A percentile compares a stretch with the other conserved stretches of the same genome.
Evolutionary conservation across 2,888 invertebrate genomes (phyloP).

Genomic region (Glyphotaelius pellucidus): DNA sequence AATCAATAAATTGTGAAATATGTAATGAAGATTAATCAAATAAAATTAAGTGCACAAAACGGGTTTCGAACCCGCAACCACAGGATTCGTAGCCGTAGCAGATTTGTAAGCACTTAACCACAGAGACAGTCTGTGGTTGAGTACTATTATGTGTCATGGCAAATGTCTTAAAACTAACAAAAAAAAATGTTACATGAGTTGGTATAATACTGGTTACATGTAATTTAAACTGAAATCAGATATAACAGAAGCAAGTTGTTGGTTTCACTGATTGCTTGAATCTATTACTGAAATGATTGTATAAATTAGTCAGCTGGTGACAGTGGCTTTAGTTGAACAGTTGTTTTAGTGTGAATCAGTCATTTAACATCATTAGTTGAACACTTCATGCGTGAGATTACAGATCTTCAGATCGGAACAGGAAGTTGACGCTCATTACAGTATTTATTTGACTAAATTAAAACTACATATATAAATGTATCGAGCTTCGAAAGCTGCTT

Average conservation of each 20-base stretch:
- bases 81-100: too few species aligned
- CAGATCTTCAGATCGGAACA: conserved; percentile 36
- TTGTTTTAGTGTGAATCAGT: background rate
- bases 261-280: too few species aligned
- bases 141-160: too few species aligned
- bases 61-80: too few species aligned
- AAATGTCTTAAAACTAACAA: too few species aligned
- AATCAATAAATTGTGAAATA: too few species aligned
- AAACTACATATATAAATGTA: conserved; percentile 32
- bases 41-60: too few species aligned
- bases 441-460: conserved; percentile 48
- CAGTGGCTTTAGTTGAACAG: background rate
- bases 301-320: background rate
- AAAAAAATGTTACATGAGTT: too few species aligned
- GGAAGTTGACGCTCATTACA: conserved; percentile 11
- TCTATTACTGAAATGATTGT: background rate
- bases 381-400: conserved; percentile 10
- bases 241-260: background rate
- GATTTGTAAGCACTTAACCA: too few species aligned
- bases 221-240: too few species aligned
- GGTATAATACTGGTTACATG: background rate
- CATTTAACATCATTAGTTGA: background rate
- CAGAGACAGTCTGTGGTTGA: too few species aligned
- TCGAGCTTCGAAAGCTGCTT: conserved; percentile 47
- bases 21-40: too few species aligned